phyloP scores from a whole-genome alignment of 2,113 vertebrate species.

The Sander vitreus region DNA sequence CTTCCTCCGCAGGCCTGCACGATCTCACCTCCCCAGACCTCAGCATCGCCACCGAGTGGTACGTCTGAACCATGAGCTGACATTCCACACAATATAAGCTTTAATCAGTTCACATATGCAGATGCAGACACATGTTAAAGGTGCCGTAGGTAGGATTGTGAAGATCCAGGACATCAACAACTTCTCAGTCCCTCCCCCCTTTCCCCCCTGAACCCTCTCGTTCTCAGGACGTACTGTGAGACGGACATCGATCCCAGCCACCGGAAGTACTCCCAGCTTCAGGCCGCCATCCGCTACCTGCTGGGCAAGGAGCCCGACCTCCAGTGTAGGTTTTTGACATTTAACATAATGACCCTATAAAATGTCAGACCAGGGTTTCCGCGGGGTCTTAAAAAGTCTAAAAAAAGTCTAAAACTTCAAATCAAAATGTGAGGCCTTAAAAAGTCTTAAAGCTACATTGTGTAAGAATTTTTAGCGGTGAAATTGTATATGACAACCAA shows the following conservation, averaged over 20 bases:
- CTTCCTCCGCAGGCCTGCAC: conserved; percentile 88
- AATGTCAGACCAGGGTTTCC: too few relatives aligned
- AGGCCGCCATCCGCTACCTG: conserved; percentile 91
- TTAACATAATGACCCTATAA: too few relatives aligned
- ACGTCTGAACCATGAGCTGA: conserved; percentile 40
- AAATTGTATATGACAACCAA: too few relatives aligned
- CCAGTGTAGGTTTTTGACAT: conserved; percentile 84
- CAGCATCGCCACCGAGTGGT: conserved; percentile 92
- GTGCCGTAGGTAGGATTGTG: too few relatives aligned
- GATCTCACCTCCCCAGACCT: conserved; percentile 95
- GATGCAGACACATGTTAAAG: too few relatives aligned
- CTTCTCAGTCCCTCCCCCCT: too few relatives aligned
- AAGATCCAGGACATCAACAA: too few relatives aligned
- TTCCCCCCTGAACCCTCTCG: neutral
- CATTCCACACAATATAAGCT: neutral
- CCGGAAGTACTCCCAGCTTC: conserved; percentile 91
- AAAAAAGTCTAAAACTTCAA: too few relatives aligned
- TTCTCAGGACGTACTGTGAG: conserved; percentile 94
- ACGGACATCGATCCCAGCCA: conserved; percentile 93
- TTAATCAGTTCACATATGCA: neutral
- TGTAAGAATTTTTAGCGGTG: too few relatives aligned
- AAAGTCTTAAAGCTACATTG: too few relatives aligned
- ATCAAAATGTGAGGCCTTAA: too few relatives aligned
- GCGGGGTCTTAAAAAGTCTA: too few relatives aligned
- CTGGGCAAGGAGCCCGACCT: conserved; percentile 90